phyloP scores from a whole-genome alignment of 2,113 vertebrate genomes.

The Limanda limanda region DNA sequence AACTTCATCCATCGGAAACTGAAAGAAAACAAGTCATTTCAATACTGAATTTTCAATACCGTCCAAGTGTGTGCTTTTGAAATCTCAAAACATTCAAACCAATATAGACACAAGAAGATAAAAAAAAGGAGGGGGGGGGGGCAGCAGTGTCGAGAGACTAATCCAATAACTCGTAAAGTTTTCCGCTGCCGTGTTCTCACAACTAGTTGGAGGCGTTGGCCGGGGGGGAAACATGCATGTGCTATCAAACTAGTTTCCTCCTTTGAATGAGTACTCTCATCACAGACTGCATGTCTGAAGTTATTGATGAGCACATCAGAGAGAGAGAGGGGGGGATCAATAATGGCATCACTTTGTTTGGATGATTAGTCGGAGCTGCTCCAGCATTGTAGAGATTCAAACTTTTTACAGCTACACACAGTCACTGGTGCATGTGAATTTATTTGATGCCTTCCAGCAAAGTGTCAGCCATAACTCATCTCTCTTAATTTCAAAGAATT shows the following conservation, averaged over 20 bases:
- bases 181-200: constrained; percentile 34
- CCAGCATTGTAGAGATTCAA: constrained; percentile 25
- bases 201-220: constrained; percentile 31
- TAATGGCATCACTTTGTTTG: constrained; percentile 65
- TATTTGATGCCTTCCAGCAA: constrained; percentile 42
- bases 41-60: constrained; percentile 44
- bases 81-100: constrained; percentile 65
- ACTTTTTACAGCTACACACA: constrained; percentile 6
- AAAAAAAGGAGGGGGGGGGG: constrained; percentile 12
- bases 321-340: constrained; percentile 57
- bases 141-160: constrained; percentile 34
- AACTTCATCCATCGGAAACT: constrained; percentile 94
- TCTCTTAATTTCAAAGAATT: neutral
- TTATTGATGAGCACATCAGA: constrained; percentile 77
- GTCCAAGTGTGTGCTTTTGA: constrained; percentile 45
- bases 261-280: constrained; percentile 62
- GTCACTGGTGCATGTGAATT: neutral
- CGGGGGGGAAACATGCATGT: constrained; percentile 39
- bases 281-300: constrained; percentile 76
- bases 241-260: constrained; percentile 67
- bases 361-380: constrained; percentile 36
- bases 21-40: constrained; percentile 76
- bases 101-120: constrained; percentile 34
- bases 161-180: constrained; percentile 64
- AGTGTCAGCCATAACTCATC: constrained; percentile 36